phyloP scores from a whole-genome alignment of 2,797 vertebrate species.

The Sus cebifrons region DNA sequence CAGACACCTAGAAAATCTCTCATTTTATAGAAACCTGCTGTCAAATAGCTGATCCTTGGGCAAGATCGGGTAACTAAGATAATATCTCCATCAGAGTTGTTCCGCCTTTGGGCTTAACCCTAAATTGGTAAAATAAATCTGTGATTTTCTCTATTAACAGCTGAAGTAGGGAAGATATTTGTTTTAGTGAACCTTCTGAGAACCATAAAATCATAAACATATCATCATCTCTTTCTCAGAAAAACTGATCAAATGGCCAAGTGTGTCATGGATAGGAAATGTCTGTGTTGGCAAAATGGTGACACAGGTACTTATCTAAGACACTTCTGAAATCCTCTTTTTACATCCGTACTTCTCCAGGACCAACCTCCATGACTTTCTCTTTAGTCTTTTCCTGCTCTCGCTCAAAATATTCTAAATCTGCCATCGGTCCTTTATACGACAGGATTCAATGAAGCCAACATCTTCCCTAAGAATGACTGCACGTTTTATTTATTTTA shows the following conservation, averaged over 20 bases:
- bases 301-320: background rate
- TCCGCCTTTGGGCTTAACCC: background rate
- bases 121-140: background rate
- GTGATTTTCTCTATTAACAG: background rate
- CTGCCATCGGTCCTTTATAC: background rate
- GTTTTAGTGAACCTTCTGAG: conserved; percentile 13
- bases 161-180: background rate
- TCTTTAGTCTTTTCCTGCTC: background rate
- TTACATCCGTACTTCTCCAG: fast-evolving
- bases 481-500: background rate
- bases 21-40: background rate
- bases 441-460: background rate
- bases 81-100: background rate
- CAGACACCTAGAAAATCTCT: background rate
- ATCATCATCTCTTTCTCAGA: background rate
- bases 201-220: background rate
- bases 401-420: background rate
- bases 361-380: background rate
- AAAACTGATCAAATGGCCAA: background rate
- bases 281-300: background rate
- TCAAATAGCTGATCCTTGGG: background rate
- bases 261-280: background rate
- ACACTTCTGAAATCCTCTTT: background rate
- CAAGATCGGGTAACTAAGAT: background rate
- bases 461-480: background rate